A percentile compares a stretch with the other conserved stretches of the same genome.
These are phyloP conservation scores for Tetramorium parvispinum DNA, from an alignment of 1,140 invertebrate genomes.

Conservation along the genomic window DNA sequence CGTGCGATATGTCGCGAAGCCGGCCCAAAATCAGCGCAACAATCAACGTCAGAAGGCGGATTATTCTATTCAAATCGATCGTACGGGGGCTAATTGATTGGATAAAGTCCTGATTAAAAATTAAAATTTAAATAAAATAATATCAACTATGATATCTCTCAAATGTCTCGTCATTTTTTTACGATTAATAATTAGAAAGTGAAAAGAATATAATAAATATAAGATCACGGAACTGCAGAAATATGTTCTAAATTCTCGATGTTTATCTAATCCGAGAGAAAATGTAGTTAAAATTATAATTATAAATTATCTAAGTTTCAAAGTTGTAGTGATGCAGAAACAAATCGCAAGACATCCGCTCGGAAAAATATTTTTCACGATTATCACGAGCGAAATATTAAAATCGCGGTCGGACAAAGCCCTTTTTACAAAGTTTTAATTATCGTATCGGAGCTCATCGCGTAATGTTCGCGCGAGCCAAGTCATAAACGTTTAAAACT, in stretches of 20 bases:
- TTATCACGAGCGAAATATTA: slow-evolving; percentile 14
- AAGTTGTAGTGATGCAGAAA: not conserved
- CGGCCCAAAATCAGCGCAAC: not conserved
- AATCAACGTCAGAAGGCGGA: not conserved
- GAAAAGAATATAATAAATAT: not conserved
- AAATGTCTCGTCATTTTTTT: not conserved
- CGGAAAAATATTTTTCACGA: not conserved
- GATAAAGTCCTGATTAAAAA: not conserved
- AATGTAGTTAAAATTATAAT: not conserved
- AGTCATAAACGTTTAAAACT: slow-evolving; percentile 58
- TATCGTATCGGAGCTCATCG: slow-evolving; percentile 21
- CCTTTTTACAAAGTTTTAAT: slow-evolving; percentile 40
- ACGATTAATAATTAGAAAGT: not conserved
- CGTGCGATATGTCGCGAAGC: not conserved
- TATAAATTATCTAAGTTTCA: too few species aligned
- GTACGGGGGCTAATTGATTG: not conserved
- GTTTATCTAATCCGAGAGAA: not conserved
- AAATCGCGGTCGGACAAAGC: slow-evolving; percentile 10
- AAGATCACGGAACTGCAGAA: not conserved
- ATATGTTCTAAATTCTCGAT: not conserved
- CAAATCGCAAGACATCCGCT: not conserved
- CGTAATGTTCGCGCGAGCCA: slow-evolving; percentile 23
- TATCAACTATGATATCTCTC: not conserved
- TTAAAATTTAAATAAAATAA: not conserved
- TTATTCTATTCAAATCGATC: not conserved